Percentiles rank a stretch among this genome's conserved stretches.
Conservation (phyloP, 1,140 invertebrate genomes). For the Camponotus pennsylvanicus region DNA sequence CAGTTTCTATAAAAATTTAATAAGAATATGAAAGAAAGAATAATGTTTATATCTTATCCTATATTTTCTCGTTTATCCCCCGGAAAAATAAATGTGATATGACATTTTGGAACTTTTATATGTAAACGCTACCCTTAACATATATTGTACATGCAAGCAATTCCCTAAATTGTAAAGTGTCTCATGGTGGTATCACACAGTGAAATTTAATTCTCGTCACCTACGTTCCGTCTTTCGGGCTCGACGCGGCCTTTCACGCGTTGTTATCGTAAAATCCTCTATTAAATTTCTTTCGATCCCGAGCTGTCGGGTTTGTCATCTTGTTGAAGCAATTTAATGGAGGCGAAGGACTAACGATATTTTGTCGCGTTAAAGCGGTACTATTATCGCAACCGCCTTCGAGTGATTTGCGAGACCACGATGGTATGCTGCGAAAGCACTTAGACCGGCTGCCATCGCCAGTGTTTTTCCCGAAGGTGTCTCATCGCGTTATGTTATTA, state of each 20-base stretch:
- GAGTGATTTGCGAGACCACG: constrained; percentile 64
- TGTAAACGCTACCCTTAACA: constrained; percentile 29
- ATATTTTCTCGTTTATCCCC: constrained; percentile 7
- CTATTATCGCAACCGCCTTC: constrained; percentile 34
- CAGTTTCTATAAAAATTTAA: neutral
- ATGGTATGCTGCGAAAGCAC: constrained; percentile 17
- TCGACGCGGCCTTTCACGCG: constrained; percentile 24
- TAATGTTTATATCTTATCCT: neutral
- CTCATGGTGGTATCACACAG: constrained; percentile 24
- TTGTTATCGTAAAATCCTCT: constrained; percentile 50
- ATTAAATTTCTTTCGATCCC: constrained; percentile 60
- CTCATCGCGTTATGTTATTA: constrained; percentile 53
- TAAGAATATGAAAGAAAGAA: neutral
- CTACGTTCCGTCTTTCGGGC: constrained; percentile 26
- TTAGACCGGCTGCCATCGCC: constrained; percentile 31
- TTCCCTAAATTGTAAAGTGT: constrained; percentile 47
- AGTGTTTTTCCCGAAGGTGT: constrained; percentile 49
- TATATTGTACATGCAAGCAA: neutral
- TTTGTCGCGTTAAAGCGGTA: constrained; percentile 45
- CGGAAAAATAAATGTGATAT: neutral
- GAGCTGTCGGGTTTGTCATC: constrained; percentile 52
- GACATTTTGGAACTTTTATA: constrained; percentile 33
- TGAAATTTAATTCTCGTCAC: constrained; percentile 56
- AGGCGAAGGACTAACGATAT: constrained; percentile 52
- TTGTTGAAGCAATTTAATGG: constrained; percentile 51